phyloP scores from a whole-genome alignment of 2,113 vertebrate species.

The Athene cunicularia region DNA sequence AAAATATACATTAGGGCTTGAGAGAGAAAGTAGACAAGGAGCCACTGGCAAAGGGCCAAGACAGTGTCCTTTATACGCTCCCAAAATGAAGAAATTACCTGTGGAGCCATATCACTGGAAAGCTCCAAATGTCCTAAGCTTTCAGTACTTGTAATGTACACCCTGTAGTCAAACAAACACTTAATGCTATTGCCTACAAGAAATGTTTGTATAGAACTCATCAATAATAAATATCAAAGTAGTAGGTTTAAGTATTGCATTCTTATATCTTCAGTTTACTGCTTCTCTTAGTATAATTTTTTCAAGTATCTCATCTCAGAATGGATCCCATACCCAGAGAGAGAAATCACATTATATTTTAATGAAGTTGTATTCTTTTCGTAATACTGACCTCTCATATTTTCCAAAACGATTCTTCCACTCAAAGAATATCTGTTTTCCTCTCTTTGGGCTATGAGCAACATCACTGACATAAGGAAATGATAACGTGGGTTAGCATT shows the following conservation, averaged over 20 bases:
- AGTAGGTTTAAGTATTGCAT: neutral
- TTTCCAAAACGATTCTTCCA: slow-evolving; percentile 18
- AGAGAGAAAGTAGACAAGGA: neutral
- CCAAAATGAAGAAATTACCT: neutral
- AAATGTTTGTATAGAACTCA: neutral
- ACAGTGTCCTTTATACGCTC: neutral
- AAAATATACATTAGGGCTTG: neutral
- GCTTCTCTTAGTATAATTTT: neutral
- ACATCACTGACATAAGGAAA: slow-evolving; percentile 23
- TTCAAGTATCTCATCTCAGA: neutral
- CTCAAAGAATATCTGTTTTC: slow-evolving; percentile 27
- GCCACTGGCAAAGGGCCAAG: neutral
- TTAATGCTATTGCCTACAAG: neutral
- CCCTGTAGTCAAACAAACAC: neutral
- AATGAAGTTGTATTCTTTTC: neutral
- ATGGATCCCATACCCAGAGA: neutral
- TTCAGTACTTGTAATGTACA: neutral
- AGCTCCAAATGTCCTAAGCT: neutral
- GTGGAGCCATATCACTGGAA: neutral
- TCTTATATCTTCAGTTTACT: neutral
- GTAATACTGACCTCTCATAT: neutral
- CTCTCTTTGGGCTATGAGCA: neutral
- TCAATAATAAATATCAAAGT: neutral
- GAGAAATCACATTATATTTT: neutral
- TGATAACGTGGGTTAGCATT: neutral